A percentile compares a stretch with the other conserved stretches of the same genome.
Conservation (phyloP, 2,113 vertebrate species). For the Panthera leo region DNA sequence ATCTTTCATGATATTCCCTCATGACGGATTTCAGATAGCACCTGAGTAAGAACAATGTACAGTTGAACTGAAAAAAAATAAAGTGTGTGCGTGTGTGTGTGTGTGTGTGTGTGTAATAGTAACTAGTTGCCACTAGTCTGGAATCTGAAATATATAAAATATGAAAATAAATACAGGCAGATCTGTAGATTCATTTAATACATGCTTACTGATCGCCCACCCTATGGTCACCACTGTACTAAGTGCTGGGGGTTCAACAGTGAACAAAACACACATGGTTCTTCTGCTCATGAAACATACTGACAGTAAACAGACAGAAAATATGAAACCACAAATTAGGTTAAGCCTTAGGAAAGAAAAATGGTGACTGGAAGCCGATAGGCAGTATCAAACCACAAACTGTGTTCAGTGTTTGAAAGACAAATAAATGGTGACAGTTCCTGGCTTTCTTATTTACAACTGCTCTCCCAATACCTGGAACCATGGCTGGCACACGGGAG, state of each 20-base stretch:
- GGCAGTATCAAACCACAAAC: not conserved
- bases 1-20: not conserved
- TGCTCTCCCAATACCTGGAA: not conserved
- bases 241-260: not conserved
- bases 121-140: not conserved
- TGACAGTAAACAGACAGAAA: not conserved
- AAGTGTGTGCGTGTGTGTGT: fast-evolving
- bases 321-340: not conserved
- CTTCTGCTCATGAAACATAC: not conserved
- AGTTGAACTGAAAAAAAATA: not conserved
- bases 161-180: not conserved
- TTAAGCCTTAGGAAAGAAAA: not conserved
- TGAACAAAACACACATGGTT: not conserved
- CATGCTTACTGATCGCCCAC: not conserved
- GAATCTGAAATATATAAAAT: not conserved
- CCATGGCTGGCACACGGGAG: not conserved
- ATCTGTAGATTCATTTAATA: not conserved
- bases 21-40: not conserved
- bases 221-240: not conserved
- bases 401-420: not conserved
- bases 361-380: not conserved
- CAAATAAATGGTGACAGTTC: not conserved
- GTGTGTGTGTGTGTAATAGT: not conserved
- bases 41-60: not conserved
- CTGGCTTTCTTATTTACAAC: not conserved